Conservation (phyloP, 2,113 vertebrate genomes). For the Garra rufa region DNA sequence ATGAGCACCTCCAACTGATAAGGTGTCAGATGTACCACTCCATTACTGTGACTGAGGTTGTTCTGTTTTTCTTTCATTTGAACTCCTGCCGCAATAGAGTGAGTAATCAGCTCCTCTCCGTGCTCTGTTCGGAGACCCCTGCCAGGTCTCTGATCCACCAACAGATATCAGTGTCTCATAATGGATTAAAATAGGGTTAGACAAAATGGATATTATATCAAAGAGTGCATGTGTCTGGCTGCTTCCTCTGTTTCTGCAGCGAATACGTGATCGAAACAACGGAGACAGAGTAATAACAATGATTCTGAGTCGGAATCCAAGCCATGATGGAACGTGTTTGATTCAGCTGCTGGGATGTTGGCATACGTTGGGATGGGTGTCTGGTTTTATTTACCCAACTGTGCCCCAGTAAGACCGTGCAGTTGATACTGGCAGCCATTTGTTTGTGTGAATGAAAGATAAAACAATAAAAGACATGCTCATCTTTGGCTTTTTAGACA, state of each 20-base stretch:
- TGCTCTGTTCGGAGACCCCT: slow-evolving; percentile 37
- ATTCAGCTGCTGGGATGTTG: not conserved
- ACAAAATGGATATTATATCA: slow-evolving; percentile 41
- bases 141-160: slow-evolving; percentile 41
- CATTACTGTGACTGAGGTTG: slow-evolving; percentile 43
- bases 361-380: slow-evolving; percentile 25
- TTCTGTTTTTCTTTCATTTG: slow-evolving; percentile 56
- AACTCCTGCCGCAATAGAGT: slow-evolving; percentile 16
- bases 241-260: not conserved
- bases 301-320: slow-evolving; percentile 21
- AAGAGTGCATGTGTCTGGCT: slow-evolving; percentile 30
- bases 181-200: slow-evolving; percentile 50
- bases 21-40: slow-evolving; percentile 54
- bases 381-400: slow-evolving; percentile 32
- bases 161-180: slow-evolving; percentile 53
- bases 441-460: slow-evolving; percentile 13
- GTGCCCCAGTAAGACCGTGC: slow-evolving; percentile 2
- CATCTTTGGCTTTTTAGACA: not conserved
- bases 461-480: not conserved
- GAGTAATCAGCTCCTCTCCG: slow-evolving; percentile 47
- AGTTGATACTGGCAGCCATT: slow-evolving; percentile 21
- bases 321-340: not conserved
- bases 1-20: slow-evolving; percentile 53
- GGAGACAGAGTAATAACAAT: not conserved
- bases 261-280: slow-evolving; percentile 18